Evolutionary conservation across 2,888 invertebrate species (phyloP).

Genomic region (Rhorus exstirpatorius): DNA sequence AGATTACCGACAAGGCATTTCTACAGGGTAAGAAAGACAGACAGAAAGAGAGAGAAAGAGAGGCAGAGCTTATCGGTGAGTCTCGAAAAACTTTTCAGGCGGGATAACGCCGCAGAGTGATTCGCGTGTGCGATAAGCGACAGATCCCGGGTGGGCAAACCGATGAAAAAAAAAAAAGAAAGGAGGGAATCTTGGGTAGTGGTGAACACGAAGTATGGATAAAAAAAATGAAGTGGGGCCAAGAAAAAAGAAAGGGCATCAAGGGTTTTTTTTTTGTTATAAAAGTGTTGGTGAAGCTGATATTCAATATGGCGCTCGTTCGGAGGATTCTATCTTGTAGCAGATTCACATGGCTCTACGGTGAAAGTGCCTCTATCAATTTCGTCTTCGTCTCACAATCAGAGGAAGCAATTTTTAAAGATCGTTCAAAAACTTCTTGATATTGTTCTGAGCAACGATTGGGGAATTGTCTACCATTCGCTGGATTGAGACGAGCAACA

Average conservation of each 20-base stretch:
- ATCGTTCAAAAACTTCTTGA: too few species aligned
- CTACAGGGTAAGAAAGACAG: conserved; percentile 8
- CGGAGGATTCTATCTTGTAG: too few species aligned
- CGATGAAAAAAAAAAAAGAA: conserved; percentile 34
- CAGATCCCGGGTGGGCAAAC: conserved; percentile 12
- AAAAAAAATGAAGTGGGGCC: neutral
- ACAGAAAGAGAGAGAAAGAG: conserved; percentile 7
- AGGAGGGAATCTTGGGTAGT: conserved; percentile 28
- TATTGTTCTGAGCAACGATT: neutral
- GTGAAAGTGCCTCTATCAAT: too few species aligned
- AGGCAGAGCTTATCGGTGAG: conserved; percentile 37
- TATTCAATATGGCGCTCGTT: neutral
- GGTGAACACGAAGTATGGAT: conserved; percentile 19
- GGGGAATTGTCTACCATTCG: neutral
- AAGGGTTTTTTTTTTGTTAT: neutral
- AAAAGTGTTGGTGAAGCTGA: neutral
- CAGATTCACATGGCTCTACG: too few species aligned
- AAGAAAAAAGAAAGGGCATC: neutral
- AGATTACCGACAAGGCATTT: conserved; percentile 39
- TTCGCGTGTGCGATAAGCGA: conserved; percentile 39
- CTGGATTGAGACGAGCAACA: too few species aligned
- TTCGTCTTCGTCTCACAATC: too few species aligned
- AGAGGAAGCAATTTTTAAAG: too few species aligned
- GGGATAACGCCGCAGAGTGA: conserved; percentile 26
- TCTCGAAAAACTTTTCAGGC: conserved; percentile 40